Percentiles rank a stretch among this genome's conserved stretches.
Conservation (phyloP, 1,140 invertebrate genomes). For the Epicauta chinensis region DNA sequence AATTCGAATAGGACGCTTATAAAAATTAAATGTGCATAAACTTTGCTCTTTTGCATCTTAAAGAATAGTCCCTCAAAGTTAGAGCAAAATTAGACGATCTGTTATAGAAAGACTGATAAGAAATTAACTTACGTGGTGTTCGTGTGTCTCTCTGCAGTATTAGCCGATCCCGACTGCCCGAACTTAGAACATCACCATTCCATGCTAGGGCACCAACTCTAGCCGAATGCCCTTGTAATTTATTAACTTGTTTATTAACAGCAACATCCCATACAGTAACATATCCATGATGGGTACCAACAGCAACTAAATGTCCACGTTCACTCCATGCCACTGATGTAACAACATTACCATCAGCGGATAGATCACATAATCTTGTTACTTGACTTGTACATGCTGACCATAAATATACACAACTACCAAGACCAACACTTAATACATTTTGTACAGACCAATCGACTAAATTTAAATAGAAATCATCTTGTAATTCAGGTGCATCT, state of each 20-base stretch:
- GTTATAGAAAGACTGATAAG: no score
- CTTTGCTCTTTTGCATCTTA: no score
- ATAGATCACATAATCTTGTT: conserved; percentile 92
- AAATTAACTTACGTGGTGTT: conserved; percentile 69
- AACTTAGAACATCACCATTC: conserved; percentile 96
- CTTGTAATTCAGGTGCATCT: conserved; percentile 97
- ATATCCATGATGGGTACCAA: conserved; percentile 94
- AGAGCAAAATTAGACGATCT: no score
- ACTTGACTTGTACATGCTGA: conserved; percentile 98
- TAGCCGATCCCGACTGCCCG: conserved; percentile 88
- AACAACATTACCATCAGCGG: conserved; percentile 87
- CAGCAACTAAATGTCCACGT: conserved; percentile 90
- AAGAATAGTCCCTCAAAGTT: no score
- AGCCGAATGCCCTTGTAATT: conserved; percentile 88
- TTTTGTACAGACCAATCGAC: conserved; percentile 99
- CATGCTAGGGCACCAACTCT: conserved; percentile 92
- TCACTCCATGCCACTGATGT: conserved; percentile 99
- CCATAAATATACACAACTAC: conserved; percentile 98
- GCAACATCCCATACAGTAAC: conserved; percentile 98
- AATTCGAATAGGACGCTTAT: no score
- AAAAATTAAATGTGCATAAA: no score
- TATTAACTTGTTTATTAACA: conserved; percentile 89
- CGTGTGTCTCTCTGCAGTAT: conserved; percentile 94
- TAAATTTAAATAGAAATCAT: conserved; percentile 98
- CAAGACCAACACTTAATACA: conserved; percentile 96